Base-by-base conservation (phyloP, 2,888 invertebrate genomes). In the Athalia rosae region DNA sequence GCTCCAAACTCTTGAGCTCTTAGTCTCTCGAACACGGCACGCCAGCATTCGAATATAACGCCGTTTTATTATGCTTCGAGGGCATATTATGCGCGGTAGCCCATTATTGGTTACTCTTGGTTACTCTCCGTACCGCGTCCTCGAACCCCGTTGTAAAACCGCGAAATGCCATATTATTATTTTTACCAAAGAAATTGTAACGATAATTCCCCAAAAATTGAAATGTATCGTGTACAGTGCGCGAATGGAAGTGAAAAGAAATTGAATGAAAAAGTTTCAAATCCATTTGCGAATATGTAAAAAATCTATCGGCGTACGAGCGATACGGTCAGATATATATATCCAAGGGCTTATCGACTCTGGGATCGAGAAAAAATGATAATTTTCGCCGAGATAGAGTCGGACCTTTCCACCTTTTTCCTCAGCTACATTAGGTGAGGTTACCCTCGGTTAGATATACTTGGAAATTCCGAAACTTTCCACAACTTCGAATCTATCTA, bases 31-130 rank as follows among this genome's bases (percentile, higher is more conserved):
- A 71, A 71, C 28, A 28, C 28, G 28, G 58, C 41, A 45, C 71
- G 4, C 56, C 58, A 58, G 71, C 58, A 71, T 71, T 71, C 58
- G 58, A 71, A 71, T 71, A 56, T 71, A 71, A 71, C 71, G 56
- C 58, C 71, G 58, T 71, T 71, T 71, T 71, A 71, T 71, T 58
- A 71, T 71, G 45, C 71, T 50, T 56, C 71, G 50, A 71, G 64
- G 64, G 64, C 64, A 6, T 53, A n/a, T n/a, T 11, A 9, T n/a
- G 62, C 62, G 62, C 47, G 47, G 47, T 64, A 47, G 56, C 15
- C 58, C 71, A 50, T 71, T 56, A 58, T 71, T 71, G 43, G n/a
- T n/a, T n/a, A n/a, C n/a, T n/a, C n/a, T 58, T 71, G 13, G 28
- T 28, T 28, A 2, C 28, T 28, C 28, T 58, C 45, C 71, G 56